Percentiles rank a stretch among this genome's conserved stretches.
Conservation (phyloP, 2,113 vertebrate species). For the Odocoileus hemionus region DNA sequence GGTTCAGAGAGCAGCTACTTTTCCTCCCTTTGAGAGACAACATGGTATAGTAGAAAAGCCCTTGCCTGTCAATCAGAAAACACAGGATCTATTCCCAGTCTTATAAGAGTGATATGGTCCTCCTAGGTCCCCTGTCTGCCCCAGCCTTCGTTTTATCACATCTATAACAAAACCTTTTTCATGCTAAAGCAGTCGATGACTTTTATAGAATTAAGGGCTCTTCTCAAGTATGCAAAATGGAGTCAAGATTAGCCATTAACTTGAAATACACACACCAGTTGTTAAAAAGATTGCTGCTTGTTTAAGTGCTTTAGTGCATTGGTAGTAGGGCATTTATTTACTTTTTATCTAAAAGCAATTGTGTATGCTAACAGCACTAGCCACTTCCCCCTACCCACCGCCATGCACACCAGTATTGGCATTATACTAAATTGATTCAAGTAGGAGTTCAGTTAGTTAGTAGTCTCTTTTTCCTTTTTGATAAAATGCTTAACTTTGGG, state of each 20-base stretch:
- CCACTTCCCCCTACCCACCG: background rate
- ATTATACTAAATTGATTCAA: conserved; percentile 20
- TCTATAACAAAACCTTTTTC: background rate
- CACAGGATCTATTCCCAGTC: background rate
- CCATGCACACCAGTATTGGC: background rate
- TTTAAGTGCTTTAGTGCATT: conserved; percentile 26
- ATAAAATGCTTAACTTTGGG: conserved; percentile 25
- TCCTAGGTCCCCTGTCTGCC: background rate
- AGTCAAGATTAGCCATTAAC: background rate
- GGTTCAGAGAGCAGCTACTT: background rate
- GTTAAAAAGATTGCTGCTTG: background rate
- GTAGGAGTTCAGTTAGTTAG: conserved; percentile 37
- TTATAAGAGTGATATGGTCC: background rate
- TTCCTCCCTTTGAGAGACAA: background rate
- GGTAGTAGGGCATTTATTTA: conserved; percentile 28
- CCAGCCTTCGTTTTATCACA: background rate
- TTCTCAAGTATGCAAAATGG: background rate
- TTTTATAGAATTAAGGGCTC: background rate
- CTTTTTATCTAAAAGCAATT: background rate
- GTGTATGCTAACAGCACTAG: background rate
- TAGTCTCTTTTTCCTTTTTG: conserved; percentile 22
- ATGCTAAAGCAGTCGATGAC: background rate
- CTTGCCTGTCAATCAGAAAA: background rate
- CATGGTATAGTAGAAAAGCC: background rate
- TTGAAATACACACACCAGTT: background rate